Base-by-base conservation (phyloP, 2,888 invertebrate genomes). In the Cristatella mucedo region DNA sequence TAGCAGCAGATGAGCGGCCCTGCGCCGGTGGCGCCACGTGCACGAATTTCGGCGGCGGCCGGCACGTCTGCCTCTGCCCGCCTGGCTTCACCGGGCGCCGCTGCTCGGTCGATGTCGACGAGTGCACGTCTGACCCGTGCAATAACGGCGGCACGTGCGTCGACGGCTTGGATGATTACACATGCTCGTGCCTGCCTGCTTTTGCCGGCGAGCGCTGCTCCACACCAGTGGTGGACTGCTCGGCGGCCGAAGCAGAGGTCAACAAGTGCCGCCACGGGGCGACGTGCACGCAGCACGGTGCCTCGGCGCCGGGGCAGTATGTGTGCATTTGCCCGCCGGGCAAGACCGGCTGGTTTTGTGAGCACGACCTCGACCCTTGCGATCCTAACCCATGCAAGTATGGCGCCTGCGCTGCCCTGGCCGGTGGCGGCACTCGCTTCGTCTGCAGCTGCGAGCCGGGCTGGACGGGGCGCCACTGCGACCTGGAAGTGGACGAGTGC, bases 21-120 rank as follows among this genome's bases (percentile, higher is more conserved):
- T 46, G 46, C 29, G 18, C 26, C 7, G 33, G 34, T 4, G 46
- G 46, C 5, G 44, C 86, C 84, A 81, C 82, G 1, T 44, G 43
- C 34, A 26, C 2, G 21, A 19, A n/a, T n/a, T n/a, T n/a, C n/a
- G n/a, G n/a, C n/a, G n/a, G n/a, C n/a, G n/a, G n/a, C n/a, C n/a
- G n/a, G n/a, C n/a, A n/a, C n/a, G n/a, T n/a, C n/a, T 33, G 33
- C n/a, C 33, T 20, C n/a, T 33, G 33, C 20, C 33, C 33, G 5
- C 33, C 33, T 20, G 33, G 33, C 5, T 33, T 18, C 20, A 33
- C 33, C n/a, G 33, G 33, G 4, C 7, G 20, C 11, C 21, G 19
- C 11, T 33, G 33, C 21, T 19, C 19, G 21, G n/a, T 6, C 6
- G 33, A 33, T 33, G 21, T 33, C 4, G 18, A 33, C n/a, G 33